Conservation (phyloP, 1,140 invertebrate species). For the Cyphomyrmex costatus region DNA sequence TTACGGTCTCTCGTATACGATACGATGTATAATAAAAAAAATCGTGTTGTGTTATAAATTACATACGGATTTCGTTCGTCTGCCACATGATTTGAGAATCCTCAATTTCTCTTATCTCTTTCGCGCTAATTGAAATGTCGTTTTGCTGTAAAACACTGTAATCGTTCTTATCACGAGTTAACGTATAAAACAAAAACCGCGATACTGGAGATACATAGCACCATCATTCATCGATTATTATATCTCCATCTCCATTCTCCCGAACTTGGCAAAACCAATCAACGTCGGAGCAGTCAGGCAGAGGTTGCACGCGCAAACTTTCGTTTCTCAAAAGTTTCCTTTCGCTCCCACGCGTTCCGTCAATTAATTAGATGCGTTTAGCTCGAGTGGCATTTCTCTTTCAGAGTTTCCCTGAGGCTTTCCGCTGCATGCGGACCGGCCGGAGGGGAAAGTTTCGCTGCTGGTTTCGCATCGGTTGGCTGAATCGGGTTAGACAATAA, state of each 20-base stretch:
- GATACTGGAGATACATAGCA: not conserved
- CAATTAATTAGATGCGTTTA: slow-evolving; percentile 74
- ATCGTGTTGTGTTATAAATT: slow-evolving; percentile 1
- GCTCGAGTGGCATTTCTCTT: slow-evolving; percentile 42
- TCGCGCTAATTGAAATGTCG: not conserved
- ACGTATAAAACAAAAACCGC: slow-evolving; percentile 27
- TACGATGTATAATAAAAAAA: slow-evolving; percentile 2
- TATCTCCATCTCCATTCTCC: not conserved
- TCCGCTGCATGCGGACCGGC: not conserved
- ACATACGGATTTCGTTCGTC: not conserved
- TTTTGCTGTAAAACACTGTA: slow-evolving; percentile 8
- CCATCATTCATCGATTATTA: slow-evolving; percentile 45
- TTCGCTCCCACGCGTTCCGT: slow-evolving; percentile 44
- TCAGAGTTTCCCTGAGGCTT: slow-evolving; percentile 38
- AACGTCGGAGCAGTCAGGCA: slow-evolving; percentile 47
- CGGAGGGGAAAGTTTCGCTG: slow-evolving; percentile 32
- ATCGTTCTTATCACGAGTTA: slow-evolving; percentile 43
- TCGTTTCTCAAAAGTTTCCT: slow-evolving; percentile 60
- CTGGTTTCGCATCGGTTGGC: slow-evolving; percentile 25
- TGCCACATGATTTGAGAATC: not conserved
- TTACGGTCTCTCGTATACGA: not conserved
- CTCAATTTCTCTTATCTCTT: not conserved
- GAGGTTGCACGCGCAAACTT: slow-evolving; percentile 51
- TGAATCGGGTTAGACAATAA: slow-evolving; percentile 45
- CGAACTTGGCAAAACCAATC: slow-evolving; percentile 57